Conservation (phyloP, 1,140 invertebrate genomes). For the Drosophila trapezifrons region DNA sequence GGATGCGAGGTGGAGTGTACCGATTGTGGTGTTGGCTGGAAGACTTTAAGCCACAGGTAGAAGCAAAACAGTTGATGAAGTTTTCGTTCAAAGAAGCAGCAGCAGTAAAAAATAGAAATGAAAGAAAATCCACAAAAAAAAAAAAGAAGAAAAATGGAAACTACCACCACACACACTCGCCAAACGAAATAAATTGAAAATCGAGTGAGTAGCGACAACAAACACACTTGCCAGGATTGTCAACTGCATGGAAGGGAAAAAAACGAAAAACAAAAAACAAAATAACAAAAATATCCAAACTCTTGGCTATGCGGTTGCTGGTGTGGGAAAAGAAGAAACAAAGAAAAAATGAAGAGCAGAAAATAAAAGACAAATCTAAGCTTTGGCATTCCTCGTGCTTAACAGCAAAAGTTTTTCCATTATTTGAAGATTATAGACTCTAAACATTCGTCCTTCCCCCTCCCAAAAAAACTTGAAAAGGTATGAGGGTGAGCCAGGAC, state of each 20-base stretch:
- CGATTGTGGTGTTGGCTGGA: slow-evolving; percentile 35
- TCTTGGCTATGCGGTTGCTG: slow-evolving; percentile 13
- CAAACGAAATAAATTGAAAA: slow-evolving; percentile 80
- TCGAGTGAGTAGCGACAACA: slow-evolving; percentile 67
- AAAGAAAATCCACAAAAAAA: slow-evolving; percentile 33
- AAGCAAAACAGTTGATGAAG: slow-evolving; percentile 79
- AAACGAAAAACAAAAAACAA: not conserved
- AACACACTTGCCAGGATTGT: slow-evolving; percentile 58
- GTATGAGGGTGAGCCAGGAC: slow-evolving; percentile 56
- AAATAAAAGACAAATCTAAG: slow-evolving; percentile 73
- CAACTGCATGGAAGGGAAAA: slow-evolving; percentile 55
- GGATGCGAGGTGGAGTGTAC: slow-evolving; percentile 2
- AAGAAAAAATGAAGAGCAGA: slow-evolving; percentile 20
- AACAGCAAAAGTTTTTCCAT: slow-evolving; percentile 84
- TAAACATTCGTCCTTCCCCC: slow-evolving; percentile 60
- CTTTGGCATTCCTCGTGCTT: slow-evolving; percentile 80
- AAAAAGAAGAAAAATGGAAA: slow-evolving; percentile 23
- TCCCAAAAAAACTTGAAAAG: slow-evolving; percentile 51
- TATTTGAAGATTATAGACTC: slow-evolving; percentile 84
- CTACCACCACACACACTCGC: slow-evolving; percentile 16
- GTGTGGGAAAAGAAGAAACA: slow-evolving; percentile 21
- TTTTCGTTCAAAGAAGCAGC: slow-evolving; percentile 65
- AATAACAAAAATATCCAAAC: slow-evolving; percentile 43
- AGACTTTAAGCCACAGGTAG: slow-evolving; percentile 80
- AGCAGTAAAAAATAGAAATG: slow-evolving; percentile 33